Base-by-base conservation (phyloP, 1,140 invertebrate species). In the Anagrus nilaparvatae region DNA sequence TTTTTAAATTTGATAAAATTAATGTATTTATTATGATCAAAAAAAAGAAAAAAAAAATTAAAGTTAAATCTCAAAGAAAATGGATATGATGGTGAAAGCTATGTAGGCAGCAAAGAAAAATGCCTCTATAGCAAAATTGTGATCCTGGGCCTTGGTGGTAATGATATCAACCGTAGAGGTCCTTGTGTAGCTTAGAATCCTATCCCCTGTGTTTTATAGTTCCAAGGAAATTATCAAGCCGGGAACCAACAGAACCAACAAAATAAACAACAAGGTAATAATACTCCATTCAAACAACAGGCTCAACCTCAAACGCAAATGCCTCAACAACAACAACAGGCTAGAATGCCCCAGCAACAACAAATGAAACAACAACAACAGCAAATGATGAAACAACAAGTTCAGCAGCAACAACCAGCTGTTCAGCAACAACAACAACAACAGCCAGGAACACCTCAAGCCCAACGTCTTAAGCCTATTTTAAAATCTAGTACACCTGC, bases 171-270 rank as follows among this genome's bases (percentile, higher is more conserved):
- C 65, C 64, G 64, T 66, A 56, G 58, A 65, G 61, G 65, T 68
- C 61, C 62, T 68, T 68, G 65, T 68, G 61, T 68, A 68, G 65
- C 62, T n/a, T n/a, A 58, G 62, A 61, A 58, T 59, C 61, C 53
- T 60, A 62, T 61, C 59, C n/a, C 64, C 64, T 67, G 49, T 66
- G 54, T 62, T 64, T 64, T 63, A 43, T 62, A 68, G 65, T 65
- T 55, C 50, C 60, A 59, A 54, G 61, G 58, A 42, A 61, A 56
- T 55, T 65, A 59, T 44, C 55, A 56, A 51, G 42, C 52, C 29
- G 51, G 46, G 18, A 40, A 48, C 19, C 29, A 46, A 37, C 57
- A 49, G 44, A 49, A 53, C 13, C 59, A 53, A 40, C 52, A 44
- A 47, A 54, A 53, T 48, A 58, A 48, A 45, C 58, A 62, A 37